A percentile compares a stretch with the other conserved stretches of the same genome.
Conservation (phyloP, 2,113 vertebrate species). For the Thalassoma bifasciatum region DNA sequence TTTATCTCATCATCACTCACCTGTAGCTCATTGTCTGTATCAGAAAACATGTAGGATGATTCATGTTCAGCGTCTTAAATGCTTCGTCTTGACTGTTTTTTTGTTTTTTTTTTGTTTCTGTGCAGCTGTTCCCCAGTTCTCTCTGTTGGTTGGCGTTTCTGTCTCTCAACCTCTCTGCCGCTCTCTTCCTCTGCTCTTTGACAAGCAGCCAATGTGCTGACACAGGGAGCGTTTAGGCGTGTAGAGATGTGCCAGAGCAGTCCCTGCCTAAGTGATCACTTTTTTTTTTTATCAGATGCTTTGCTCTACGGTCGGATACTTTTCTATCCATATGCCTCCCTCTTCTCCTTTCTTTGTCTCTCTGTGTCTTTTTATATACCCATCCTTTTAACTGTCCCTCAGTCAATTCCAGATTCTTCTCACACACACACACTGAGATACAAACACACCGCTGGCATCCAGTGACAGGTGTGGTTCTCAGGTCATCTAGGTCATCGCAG, state of each 20-base stretch:
- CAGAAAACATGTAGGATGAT: not conserved
- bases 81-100: not conserved
- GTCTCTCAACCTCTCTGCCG: conserved; percentile 45
- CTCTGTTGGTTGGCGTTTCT: conserved; percentile 30
- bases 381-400: conserved; percentile 8
- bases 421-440: not conserved
- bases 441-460: conserved; percentile 11
- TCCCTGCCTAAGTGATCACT: conserved; percentile 69
- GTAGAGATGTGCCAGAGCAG: conserved; percentile 61
- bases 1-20: conserved; percentile 27
- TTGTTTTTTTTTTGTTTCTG: conserved; percentile 18
- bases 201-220: conserved; percentile 76
- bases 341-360: not conserved
- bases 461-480: conserved; percentile 63
- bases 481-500: conserved; percentile 54
- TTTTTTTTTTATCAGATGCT: conserved; percentile 76
- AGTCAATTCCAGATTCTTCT: conserved; percentile 11
- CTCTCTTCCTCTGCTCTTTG: conserved; percentile 55
- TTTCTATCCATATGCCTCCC: conserved; percentile 29
- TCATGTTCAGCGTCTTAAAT: not conserved
- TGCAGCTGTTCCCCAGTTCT: conserved; percentile 46
- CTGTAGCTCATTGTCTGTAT: conserved; percentile 10
- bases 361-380: not conserved
- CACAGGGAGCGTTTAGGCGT: conserved; percentile 66
- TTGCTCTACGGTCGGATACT: conserved; percentile 48